phyloP scores from a whole-genome alignment of 1,140 invertebrate genomes.

The Zaprionus taronus region DNA sequence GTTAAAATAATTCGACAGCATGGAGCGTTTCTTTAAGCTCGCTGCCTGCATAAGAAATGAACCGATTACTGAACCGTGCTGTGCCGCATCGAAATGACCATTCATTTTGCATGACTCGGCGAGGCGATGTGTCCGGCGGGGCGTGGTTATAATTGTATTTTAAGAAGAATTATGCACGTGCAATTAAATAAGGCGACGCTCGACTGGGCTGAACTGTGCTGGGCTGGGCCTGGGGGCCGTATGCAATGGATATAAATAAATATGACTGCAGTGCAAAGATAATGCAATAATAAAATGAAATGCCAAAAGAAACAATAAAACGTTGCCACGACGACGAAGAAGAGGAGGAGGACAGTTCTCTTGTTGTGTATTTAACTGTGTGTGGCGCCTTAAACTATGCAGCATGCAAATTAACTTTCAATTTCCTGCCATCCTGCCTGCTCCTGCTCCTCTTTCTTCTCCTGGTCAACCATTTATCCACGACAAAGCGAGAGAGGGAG shows the following conservation, averaged over 20 bases:
- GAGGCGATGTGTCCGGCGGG: conserved; percentile 26
- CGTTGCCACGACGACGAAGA: conserved; percentile 20
- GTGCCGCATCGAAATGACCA: conserved; percentile 53
- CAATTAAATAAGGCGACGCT: conserved; percentile 74
- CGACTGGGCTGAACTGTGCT: conserved; percentile 12
- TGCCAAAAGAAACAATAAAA: conserved; percentile 55
- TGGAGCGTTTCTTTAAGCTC: conserved; percentile 54
- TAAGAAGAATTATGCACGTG: conserved; percentile 81
- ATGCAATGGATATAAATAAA: conserved; percentile 57
- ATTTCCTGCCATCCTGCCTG: conserved; percentile 57
- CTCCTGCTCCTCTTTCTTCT: neutral
- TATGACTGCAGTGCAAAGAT: conserved; percentile 51
- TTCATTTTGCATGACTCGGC: conserved; percentile 66
- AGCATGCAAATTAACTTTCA: conserved; percentile 83
- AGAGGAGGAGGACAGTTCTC: conserved; percentile 54
- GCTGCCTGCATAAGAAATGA: conserved; percentile 71
- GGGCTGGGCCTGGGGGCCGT: conserved; percentile 17
- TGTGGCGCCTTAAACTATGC: conserved; percentile 59
- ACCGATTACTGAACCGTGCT: conserved; percentile 34
- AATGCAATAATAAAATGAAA: conserved; percentile 76
- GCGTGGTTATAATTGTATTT: conserved; percentile 75
- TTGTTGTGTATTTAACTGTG: conserved; percentile 77
- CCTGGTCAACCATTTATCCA: neutral
- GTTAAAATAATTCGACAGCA: conserved; percentile 65
- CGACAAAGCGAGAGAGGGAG: neutral